Evolutionary conservation across 2,113 vertebrate species (phyloP).

Genomic region (Probosciger aterrimus): DNA sequence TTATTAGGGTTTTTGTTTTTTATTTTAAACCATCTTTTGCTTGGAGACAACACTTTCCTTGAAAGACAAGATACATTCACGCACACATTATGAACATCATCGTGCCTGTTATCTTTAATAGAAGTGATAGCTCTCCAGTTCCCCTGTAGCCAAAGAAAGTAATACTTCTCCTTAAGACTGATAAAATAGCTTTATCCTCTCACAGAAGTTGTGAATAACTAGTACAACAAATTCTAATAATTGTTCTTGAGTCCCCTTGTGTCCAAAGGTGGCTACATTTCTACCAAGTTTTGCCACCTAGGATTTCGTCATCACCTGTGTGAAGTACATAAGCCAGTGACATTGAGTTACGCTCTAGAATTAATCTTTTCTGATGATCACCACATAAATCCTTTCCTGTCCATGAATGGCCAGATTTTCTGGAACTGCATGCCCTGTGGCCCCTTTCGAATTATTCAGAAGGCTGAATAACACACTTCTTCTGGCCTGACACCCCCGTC

Average conservation of each 20-base stretch:
- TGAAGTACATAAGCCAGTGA: not conserved
- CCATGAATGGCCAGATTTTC: not conserved
- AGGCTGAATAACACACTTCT: not conserved
- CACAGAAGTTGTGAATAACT: not conserved
- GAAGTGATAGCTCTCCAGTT: not conserved
- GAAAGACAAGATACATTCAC: not conserved
- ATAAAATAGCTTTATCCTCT: not conserved
- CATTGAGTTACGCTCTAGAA: not conserved
- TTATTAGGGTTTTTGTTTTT: constrained; percentile 15
- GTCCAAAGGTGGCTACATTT: not conserved
- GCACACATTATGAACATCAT: not conserved
- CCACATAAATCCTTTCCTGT: not conserved
- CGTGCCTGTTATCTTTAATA: not conserved
- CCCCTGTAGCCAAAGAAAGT: not conserved
- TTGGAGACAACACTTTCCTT: not conserved
- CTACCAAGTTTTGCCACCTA: not conserved
- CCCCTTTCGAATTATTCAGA: not conserved
- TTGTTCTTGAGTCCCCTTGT: not conserved
- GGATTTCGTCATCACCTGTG: not conserved
- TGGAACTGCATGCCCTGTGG: not conserved
- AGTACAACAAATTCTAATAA: not conserved
- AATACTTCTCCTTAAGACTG: not conserved
- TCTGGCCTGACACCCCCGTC: rapidly evolving
- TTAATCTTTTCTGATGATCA: not conserved
- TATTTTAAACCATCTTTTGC: constrained; percentile 26